phyloP scores from a whole-genome alignment of 2,113 vertebrate genomes.

The Protomyctophum bolini region DNA sequence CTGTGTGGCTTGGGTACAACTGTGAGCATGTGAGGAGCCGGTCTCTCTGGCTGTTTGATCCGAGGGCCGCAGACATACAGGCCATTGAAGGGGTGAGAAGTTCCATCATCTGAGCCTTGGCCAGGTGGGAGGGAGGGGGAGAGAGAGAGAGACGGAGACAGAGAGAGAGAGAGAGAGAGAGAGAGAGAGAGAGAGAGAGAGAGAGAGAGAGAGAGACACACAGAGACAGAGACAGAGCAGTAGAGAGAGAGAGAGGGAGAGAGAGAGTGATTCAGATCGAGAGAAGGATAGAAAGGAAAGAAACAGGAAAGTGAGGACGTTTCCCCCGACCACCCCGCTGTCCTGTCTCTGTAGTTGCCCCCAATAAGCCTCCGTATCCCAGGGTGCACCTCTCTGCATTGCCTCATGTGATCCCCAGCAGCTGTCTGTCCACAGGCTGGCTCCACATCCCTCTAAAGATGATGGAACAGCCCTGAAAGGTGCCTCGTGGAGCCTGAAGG shows the following conservation, averaged over 20 bases:
- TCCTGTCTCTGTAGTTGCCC: slow-evolving; percentile 49
- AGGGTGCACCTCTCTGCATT: slow-evolving; percentile 28
- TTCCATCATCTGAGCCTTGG: slow-evolving; percentile 68
- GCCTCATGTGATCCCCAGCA: slow-evolving; percentile 26
- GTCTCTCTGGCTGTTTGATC: slow-evolving; percentile 79
- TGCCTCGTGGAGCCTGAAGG: slow-evolving; percentile 18
- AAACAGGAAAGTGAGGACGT: background rate
- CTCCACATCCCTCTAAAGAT: slow-evolving; percentile 17
- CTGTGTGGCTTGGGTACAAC: background rate
- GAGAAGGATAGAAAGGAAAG: slow-evolving; percentile 13
- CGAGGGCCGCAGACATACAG: slow-evolving; percentile 80
- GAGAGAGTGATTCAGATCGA: background rate
- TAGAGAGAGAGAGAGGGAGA: background rate
- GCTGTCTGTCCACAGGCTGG: slow-evolving; percentile 5
- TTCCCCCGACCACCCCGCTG: background rate
- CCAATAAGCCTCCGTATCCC: slow-evolving; percentile 3
- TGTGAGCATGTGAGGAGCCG: slow-evolving; percentile 63
- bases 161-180: slow-evolving; percentile 2
- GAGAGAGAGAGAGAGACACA: background rate
- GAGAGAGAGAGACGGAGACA: slow-evolving; percentile 1
- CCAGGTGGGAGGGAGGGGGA: slow-evolving; percentile 18
- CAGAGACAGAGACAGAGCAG: slow-evolving; percentile 1
- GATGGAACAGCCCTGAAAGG: slow-evolving; percentile 17
- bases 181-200: background rate
- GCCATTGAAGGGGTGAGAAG: slow-evolving; percentile 85